Base-by-base conservation (phyloP, 2,888 invertebrate genomes). In the Anoncus sp. region DNA sequence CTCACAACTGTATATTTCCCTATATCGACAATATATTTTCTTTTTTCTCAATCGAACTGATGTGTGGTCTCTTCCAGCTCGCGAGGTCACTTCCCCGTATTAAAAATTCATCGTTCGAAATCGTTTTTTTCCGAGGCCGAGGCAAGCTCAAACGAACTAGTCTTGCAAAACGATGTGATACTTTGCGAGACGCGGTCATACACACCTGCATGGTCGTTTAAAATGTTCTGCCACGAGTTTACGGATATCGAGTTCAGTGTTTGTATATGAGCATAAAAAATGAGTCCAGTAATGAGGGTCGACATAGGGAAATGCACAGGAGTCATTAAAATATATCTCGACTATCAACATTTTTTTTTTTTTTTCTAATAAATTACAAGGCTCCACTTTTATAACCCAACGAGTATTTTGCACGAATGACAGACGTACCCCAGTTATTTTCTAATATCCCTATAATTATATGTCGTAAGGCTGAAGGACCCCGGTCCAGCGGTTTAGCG, bases 351-450 rank as follows among this genome's bases (percentile, higher is more conserved):
- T 31, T 55, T 43, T 35, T 51, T 77, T 24, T 45, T 22, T 31
- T 55, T 43, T 35, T 51, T 77, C 18, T 18, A 51, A 63, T 57
- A 69, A 73, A 57, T 49, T 40, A 63, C 69, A 77, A 73, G 62
- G 63, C 67, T 69, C 24, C 10, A 31, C 14, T 40, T 55, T 51
- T 27, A 16, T 40, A 40, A n/a, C 27, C 27, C 51, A n/a, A n/a
- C n/a, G 40, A 47, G 22, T 10, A 53, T 35, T 47, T 22, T 43
- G 18, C 43, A 53, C 12, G 14, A 38, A 70, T 40, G 31, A 51
- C 14, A 31, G 16, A 31, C 16, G 22, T 38, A 55, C 9, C 20
- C 7, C 16, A 47, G 31, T 53, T 53, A 27, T 16, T 45, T 35
- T 43, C 20, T n/a, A n/a, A n/a, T n/a, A n/a, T n/a, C n/a, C n/a